Evolutionary conservation across 2,113 vertebrate species (phyloP).

Genomic region (Paraplagusia blochii): DNA sequence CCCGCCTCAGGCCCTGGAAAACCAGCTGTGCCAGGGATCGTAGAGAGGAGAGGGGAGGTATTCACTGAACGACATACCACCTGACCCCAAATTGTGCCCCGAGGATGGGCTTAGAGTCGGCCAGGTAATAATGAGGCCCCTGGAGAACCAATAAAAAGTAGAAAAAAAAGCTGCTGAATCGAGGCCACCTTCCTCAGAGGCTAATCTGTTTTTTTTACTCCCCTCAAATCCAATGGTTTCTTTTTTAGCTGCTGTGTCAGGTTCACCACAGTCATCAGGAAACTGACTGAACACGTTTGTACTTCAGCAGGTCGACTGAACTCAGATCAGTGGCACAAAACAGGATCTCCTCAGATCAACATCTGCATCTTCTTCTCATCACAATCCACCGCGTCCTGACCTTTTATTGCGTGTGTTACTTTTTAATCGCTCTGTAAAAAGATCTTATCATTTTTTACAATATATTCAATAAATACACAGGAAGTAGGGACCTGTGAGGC

Average conservation of each 20-base stretch:
- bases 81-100: conserved; percentile 17
- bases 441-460: conserved; percentile 45
- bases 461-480: conserved; percentile 74
- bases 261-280: conserved; percentile 4
- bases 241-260: background rate
- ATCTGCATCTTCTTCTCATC: no score
- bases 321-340: conserved; percentile 31
- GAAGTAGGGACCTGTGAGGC: conserved; percentile 19
- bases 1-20: conserved; percentile 50
- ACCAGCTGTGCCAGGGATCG: conserved; percentile 63
- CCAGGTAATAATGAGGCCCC: conserved; percentile 39
- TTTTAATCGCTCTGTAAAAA: conserved; percentile 31
- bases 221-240: conserved; percentile 9
- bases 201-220: conserved; percentile 11
- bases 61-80: conserved; percentile 19
- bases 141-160: conserved; percentile 24
- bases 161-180: background rate
- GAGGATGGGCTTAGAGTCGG: conserved; percentile 26
- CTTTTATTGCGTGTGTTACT: conserved; percentile 58
- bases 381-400: conserved; percentile 15
- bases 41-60: background rate
- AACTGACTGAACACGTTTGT: conserved; percentile 10
- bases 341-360: conserved; percentile 47
- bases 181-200: background rate
- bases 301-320: conserved; percentile 10